Evolutionary conservation across 2,113 vertebrate species (phyloP).

Genomic region (Halcyon senegalensis): DNA sequence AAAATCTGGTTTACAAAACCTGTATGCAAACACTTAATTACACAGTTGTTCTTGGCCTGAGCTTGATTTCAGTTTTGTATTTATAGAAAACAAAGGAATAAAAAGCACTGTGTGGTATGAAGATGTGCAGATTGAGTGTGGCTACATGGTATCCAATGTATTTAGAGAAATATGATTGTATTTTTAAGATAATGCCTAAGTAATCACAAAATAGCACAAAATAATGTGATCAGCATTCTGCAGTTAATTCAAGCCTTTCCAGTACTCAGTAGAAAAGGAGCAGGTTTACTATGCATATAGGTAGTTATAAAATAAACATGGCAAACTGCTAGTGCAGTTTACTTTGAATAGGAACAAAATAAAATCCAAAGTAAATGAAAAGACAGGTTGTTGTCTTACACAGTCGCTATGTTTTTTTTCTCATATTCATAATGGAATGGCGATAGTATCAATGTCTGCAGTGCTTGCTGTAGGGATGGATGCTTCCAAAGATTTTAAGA

Average conservation of each 20-base stretch:
- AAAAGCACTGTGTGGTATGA: not conserved
- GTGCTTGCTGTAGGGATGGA: not conserved
- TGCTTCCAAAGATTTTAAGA: not conserved
- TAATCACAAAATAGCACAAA: not conserved
- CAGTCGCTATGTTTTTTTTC: not conserved
- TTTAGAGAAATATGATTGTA: not conserved
- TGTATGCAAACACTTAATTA: not conserved
- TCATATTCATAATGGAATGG: not conserved
- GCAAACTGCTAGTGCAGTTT: not conserved
- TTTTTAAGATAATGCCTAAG: not conserved
- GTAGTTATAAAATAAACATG: not conserved
- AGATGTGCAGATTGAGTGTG: not conserved
- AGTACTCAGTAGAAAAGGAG: not conserved
- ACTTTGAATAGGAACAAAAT: not conserved
- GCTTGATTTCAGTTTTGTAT: not conserved
- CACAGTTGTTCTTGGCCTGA: not conserved
- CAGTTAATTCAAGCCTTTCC: not conserved
- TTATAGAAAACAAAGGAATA: not conserved
- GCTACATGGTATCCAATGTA: accelerated
- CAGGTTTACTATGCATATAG: not conserved
- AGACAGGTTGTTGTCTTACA: not conserved
- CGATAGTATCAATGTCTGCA: not conserved
- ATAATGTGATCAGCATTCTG: not conserved
- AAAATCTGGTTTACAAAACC: not conserved
- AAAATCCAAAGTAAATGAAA: not conserved